Conservation (phyloP, 1,140 invertebrate genomes). For the Arion vulgaris region DNA sequence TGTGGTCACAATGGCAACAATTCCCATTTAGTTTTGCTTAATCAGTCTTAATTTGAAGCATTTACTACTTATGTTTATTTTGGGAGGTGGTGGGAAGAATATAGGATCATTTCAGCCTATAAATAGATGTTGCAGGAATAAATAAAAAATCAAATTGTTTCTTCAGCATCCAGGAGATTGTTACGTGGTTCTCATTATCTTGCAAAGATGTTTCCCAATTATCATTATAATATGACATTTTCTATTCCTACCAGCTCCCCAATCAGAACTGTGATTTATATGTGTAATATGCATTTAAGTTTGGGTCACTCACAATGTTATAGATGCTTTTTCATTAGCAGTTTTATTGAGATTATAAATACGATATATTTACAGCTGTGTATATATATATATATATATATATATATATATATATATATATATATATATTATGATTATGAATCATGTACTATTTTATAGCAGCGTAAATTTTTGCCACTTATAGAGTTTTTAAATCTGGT, state of each 20-base stretch:
- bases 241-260: background rate
- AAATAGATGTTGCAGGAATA: no score
- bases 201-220: slow-evolving; percentile 2
- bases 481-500: no score
- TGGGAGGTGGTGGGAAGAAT: no score
- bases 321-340: background rate
- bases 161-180: slow-evolving; percentile 23
- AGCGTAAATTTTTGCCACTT: no score
- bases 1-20: background rate
- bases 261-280: background rate
- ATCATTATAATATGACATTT: slow-evolving; percentile 25
- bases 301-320: background rate
- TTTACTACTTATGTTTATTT: background rate
- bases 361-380: background rate
- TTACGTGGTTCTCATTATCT: slow-evolving; percentile 8
- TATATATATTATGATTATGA: no score
- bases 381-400: background rate
- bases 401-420: no score
- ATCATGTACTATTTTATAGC: no score
- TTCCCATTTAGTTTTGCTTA: background rate
- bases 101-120: no score
- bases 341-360: background rate
- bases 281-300: background rate
- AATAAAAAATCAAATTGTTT: no score
- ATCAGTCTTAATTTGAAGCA: background rate